Evolutionary conservation across 53 echinoderm and acorn worm species (phyloP).

Genomic region (Paelopatides confundens): DNA sequence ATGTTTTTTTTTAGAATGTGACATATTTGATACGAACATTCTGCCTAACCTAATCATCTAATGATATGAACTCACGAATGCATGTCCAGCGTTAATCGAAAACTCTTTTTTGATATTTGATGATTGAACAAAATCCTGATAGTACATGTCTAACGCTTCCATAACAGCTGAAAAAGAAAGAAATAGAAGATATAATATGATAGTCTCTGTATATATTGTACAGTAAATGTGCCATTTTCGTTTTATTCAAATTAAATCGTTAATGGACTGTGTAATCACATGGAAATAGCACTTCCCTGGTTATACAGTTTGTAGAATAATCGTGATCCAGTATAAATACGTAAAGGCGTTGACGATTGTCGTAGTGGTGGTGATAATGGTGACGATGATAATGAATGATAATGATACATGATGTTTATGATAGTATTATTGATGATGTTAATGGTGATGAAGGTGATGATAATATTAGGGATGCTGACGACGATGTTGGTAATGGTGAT

Average conservation of each 20-base stretch:
- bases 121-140: constrained; percentile 24
- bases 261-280: no score
- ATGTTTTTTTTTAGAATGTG: no score
- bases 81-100: constrained; percentile 59
- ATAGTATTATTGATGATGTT: background rate
- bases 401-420: background rate
- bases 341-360: no score
- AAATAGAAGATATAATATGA: background rate
- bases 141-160: constrained; percentile 46
- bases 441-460: background rate
- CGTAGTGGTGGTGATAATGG: background rate
- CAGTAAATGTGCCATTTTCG: no score
- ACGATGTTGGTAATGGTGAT: background rate
- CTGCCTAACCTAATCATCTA: no score
- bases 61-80: constrained; percentile 55
- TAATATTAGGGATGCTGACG: background rate
- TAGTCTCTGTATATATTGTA: background rate
- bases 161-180: constrained; percentile 49
- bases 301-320: no score
- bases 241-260: no score
- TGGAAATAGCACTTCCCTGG: no score
- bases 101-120: constrained; percentile 49
- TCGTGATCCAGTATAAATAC: no score
- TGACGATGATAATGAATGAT: background rate
- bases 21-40: no score